A percentile compares a stretch with the other conserved stretches of the same genome.
These are phyloP conservation scores for Drosophila nigromelanica DNA, from an alignment of 1,140 invertebrate genomes.

Conservation along the genomic window DNA sequence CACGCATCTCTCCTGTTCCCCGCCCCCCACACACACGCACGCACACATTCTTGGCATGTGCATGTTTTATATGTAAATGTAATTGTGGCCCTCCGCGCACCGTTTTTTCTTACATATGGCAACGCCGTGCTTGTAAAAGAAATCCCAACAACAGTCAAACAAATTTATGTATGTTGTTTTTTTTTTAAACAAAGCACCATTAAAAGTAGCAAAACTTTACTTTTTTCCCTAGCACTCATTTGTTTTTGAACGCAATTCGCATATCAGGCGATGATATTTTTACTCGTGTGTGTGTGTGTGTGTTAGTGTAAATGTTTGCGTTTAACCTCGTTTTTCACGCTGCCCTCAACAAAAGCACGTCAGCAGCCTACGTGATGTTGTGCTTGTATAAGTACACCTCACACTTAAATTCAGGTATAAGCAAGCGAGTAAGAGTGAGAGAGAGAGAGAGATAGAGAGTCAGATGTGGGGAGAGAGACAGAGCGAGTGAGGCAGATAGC, in stretches of 20 bases:
- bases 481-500: conserved; percentile 3
- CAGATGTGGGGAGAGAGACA: neutral
- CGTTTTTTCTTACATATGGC: conserved; percentile 62
- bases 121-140: conserved; percentile 47
- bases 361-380: conserved; percentile 65
- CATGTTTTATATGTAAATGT: conserved; percentile 37
- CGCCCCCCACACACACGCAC: conserved; percentile 2
- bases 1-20: conserved; percentile 12
- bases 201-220: conserved; percentile 32
- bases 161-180: conserved; percentile 37
- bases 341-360: conserved; percentile 52
- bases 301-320: conserved; percentile 32
- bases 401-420: conserved; percentile 27
- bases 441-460: too few relatives aligned
- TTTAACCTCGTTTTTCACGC: conserved; percentile 58
- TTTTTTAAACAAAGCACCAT: conserved; percentile 52
- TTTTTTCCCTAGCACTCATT: conserved; percentile 66
- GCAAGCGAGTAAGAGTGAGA: conserved; percentile 13
- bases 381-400: conserved; percentile 33
- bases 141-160: conserved; percentile 38
- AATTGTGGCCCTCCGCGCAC: conserved; percentile 32
- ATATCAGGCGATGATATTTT: conserved; percentile 68
- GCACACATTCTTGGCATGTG: neutral
- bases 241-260: conserved; percentile 66
- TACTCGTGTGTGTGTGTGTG: conserved; percentile 18